Base-by-base conservation (phyloP, 2,113 vertebrate species). In the Oreochromis aureus region DNA sequence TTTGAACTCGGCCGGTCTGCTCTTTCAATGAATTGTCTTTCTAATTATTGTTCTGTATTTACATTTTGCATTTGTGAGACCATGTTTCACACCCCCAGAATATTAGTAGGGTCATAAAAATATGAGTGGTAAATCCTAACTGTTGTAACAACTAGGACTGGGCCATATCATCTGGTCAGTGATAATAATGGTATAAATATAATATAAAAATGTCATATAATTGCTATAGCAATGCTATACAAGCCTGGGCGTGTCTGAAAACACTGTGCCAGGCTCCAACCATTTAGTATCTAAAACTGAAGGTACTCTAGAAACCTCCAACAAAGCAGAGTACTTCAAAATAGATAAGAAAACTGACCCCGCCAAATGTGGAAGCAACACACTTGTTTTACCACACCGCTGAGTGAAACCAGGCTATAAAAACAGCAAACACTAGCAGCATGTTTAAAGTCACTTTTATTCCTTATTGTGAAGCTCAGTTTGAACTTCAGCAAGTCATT, bases 71-170 rank as follows among this genome's bases (percentile, higher is more conserved):
- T 46, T 48, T 76, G 41, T 76, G 69, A 76, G 69, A 30, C 41
- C 41, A 76, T 76, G 22, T 76, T 39, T 66, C 34, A 66, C 61
- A 1, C 34, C 61, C 10, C 6, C 61, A 66, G 39, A 66, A 66
- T 66, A 0, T 66, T 66, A 66, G 34, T 39, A 66, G 3, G 61
- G 34, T 13, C 34, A 1, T 5, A 69, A 39, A 69, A 13, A 13
- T 39, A 39, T 39, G 19, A 0, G 34, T 69, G 61, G 10, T 13
- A 13, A 22, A 3, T 69, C 0, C 39, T 66, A 66, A 66, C 19
- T 66, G 61, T 66, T 5, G 34, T 66, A 69, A 69, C 34, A 69
- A 39, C 61, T 34, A 69, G 34, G 61, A 19, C 11, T 1, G 34
- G 1, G 34, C 0, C 11, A 69, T 69, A 2, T 69, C 19, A 39